Conservation (phyloP, 2,113 vertebrate genomes). For the Rhombomys opimus region DNA sequence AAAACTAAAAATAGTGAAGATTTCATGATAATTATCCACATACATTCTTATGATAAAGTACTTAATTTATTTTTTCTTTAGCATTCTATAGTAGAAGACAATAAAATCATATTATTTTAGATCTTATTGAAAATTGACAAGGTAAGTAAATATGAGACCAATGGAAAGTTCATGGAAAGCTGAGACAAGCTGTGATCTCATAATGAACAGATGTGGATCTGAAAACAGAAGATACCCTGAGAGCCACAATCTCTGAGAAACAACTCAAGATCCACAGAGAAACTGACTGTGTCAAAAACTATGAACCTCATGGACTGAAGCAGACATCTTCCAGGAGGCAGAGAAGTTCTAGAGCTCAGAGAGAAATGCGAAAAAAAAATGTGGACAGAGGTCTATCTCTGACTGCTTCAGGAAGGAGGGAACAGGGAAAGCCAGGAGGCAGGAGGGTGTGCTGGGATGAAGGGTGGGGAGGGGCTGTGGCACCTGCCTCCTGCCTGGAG, state of each 20-base stretch:
- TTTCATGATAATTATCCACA: not conserved
- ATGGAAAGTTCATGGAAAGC: no score
- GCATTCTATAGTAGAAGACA: not conserved
- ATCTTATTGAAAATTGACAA: not conserved
- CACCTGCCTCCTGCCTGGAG: not conserved
- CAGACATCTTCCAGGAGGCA: not conserved
- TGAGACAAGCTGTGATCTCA: not conserved
- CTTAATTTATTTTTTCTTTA: not conserved
- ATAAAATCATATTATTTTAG: not conserved
- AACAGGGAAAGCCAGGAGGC: not conserved
- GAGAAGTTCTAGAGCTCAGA: not conserved
- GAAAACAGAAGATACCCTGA: not conserved
- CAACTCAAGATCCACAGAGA: not conserved
- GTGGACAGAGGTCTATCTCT: not conserved
- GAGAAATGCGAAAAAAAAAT: not conserved
- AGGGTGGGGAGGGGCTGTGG: not conserved
- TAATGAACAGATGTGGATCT: not conserved
- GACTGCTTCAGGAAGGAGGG: not conserved
- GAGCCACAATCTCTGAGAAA: not conserved
- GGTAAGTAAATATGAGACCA: not conserved
- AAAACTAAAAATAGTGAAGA: not conserved
- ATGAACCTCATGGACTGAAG: no score
- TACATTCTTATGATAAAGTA: not conserved
- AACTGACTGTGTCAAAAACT: no score
- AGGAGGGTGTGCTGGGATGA: not conserved